Evolutionary conservation across 2,888 invertebrate species (phyloP).

Genomic region (Trachelus troglodyta): DNA sequence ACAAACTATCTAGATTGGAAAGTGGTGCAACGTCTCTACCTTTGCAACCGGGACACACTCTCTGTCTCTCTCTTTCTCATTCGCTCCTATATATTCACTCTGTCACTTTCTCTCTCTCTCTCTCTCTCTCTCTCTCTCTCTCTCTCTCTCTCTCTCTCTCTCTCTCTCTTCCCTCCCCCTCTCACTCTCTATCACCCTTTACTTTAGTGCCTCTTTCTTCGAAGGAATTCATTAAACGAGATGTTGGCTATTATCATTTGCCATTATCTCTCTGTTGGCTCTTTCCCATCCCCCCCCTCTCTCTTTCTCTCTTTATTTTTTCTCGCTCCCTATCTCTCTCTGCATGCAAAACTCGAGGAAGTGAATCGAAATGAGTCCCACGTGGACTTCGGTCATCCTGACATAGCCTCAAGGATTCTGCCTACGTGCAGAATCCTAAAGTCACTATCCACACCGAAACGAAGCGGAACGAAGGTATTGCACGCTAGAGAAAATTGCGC

Average conservation of each 20-base stretch:
- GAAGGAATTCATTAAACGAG: neutral
- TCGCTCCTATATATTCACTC: neutral
- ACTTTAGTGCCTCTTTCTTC: neutral
- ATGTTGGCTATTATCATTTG: neutral
- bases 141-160: neutral
- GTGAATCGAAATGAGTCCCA: neutral
- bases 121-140: neutral
- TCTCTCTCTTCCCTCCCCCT: neutral
- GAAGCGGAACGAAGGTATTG: neutral
- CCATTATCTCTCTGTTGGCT: neutral
- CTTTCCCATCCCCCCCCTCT: neutral
- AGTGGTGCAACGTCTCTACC: slow-evolving; percentile 7
- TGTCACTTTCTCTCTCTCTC: neutral
- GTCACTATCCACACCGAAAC: neutral
- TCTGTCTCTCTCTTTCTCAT: neutral
- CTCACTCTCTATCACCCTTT: too few relatives aligned
- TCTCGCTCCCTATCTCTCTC: neutral
- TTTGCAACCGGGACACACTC: slow-evolving; percentile 1
- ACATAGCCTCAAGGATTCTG: neutral
- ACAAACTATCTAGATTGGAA: slow-evolving; percentile 3
- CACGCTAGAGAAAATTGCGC: neutral
- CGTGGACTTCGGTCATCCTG: neutral
- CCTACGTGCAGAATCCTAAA: neutral
- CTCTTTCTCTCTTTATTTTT: neutral
- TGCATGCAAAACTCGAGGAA: neutral